Percentiles rank a stretch among this genome's conserved stretches.
Conservation (phyloP, 2,888 invertebrate genomes). For the Cacoxenus indagator region DNA sequence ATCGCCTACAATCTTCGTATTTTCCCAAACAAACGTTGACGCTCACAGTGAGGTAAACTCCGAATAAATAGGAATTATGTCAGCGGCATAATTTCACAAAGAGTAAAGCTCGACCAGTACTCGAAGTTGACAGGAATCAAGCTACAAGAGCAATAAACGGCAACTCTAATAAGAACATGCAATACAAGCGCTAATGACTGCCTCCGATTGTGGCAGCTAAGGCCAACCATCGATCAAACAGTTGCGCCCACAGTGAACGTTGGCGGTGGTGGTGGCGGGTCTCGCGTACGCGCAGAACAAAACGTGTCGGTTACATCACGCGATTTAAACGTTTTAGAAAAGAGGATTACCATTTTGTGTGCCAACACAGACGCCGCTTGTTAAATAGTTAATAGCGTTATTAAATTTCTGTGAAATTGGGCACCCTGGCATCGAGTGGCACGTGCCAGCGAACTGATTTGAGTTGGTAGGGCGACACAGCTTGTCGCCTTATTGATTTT, state of each 20-base stretch:
- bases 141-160: constrained; percentile 32
- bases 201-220: constrained; percentile 20
- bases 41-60: constrained; percentile 41
- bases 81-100: constrained; percentile 50
- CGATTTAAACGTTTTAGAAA: constrained; percentile 37
- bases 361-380: neutral
- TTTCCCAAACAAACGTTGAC: neutral
- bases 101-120: constrained; percentile 15
- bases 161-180: constrained; percentile 23
- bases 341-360: neutral
- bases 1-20: constrained; percentile 1
- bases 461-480: neutral
- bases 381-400: neutral
- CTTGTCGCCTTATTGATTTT: constrained; percentile 44
- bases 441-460: constrained; percentile 22
- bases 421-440: constrained; percentile 16
- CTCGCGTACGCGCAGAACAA: constrained; percentile 25
- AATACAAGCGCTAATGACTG: constrained; percentile 33
- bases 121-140: constrained; percentile 25
- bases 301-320: constrained; percentile 50
- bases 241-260: too few species aligned
- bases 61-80: constrained; percentile 60
- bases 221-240: constrained; percentile 58
- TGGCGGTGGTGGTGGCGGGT: neutral
- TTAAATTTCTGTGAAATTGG: neutral